These are phyloP conservation scores for human (Homo sapiens) DNA, from an alignment of 2,113 vertebrate genomes.

Conservation along the genomic window DNA sequence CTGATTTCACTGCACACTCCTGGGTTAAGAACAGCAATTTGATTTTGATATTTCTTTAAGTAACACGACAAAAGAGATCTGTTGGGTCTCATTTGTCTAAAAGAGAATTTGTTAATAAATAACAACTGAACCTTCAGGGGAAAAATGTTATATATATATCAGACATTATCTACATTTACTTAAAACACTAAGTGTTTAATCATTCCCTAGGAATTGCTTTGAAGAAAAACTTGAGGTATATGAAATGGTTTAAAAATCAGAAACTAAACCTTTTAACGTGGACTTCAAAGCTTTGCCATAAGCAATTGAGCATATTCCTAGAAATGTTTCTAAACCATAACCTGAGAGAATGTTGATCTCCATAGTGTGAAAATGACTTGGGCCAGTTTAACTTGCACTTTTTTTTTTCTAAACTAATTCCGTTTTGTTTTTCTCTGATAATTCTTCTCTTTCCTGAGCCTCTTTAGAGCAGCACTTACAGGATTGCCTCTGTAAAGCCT, in stretches of 20 bases:
- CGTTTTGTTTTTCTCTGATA: constrained; percentile 50
- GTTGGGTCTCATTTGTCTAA: neutral
- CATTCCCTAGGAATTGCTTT: neutral
- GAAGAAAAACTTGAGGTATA: neutral
- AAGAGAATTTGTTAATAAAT: neutral
- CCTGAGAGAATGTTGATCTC: too few relatives aligned
- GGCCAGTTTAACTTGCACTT: neutral
- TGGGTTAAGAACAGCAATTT: too few relatives aligned
- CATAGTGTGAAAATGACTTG: neutral
- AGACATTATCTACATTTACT: neutral
- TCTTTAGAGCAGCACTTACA: constrained; percentile 86
- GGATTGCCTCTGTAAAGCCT: constrained; percentile 83
- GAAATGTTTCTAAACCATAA: neutral
- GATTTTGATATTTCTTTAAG: too few relatives aligned
- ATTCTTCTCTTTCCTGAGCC: constrained; percentile 79
- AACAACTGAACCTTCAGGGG: neutral
- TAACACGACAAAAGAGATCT: neutral
- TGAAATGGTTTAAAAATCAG: neutral
- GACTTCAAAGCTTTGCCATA: neutral
- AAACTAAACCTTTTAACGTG: neutral
- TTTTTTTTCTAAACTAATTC: neutral
- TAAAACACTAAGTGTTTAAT: neutral
- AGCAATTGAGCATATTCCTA: neutral
- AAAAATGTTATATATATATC: too few relatives aligned
- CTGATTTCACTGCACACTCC: too few relatives aligned